Conservation (phyloP, 2,797 vertebrate genomes). For the Megalops cyprinoides region DNA sequence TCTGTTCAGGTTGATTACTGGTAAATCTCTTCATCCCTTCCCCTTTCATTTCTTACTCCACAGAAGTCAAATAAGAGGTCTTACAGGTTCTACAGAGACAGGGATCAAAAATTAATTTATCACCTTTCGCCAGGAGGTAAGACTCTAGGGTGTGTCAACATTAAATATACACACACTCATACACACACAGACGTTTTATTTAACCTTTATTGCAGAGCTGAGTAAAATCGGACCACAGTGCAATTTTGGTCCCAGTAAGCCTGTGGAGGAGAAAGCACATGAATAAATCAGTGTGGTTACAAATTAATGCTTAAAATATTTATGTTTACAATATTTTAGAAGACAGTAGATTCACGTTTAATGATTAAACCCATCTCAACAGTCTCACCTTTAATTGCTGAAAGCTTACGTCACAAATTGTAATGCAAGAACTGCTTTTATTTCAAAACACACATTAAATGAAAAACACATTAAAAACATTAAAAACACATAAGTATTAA, state of each 20-base stretch:
- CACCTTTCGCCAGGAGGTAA: not conserved
- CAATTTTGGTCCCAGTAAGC: not conserved
- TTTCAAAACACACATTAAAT: not conserved
- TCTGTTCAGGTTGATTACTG: not conserved
- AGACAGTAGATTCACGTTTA: slow-evolving; percentile 16
- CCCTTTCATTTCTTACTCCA: not conserved
- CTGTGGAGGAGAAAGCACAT: not conserved
- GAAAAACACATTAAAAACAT: not conserved
- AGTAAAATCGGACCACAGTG: not conserved
- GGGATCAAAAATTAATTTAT: not conserved
- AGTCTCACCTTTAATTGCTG: slow-evolving; percentile 5
- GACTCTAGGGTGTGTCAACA: too few species aligned
- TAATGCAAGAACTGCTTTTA: not conserved
- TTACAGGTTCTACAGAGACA: not conserved
- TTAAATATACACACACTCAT: not conserved
- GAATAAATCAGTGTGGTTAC: slow-evolving; percentile 6
- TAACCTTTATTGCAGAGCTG: not conserved
- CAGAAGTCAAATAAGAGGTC: not conserved
- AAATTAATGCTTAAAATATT: slow-evolving; percentile 9
- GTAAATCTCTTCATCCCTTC: not conserved
- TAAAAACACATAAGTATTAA: too few species aligned
- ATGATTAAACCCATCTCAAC: not conserved
- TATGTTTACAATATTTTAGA: slow-evolving; percentile 9
- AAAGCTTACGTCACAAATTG: not conserved
- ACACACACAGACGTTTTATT: not conserved